Evolutionary conservation across 2,888 invertebrate species (phyloP), one percentile per base, ranked within the genome.

Genomic region (Drosophila nr. perissopoda): DNA sequence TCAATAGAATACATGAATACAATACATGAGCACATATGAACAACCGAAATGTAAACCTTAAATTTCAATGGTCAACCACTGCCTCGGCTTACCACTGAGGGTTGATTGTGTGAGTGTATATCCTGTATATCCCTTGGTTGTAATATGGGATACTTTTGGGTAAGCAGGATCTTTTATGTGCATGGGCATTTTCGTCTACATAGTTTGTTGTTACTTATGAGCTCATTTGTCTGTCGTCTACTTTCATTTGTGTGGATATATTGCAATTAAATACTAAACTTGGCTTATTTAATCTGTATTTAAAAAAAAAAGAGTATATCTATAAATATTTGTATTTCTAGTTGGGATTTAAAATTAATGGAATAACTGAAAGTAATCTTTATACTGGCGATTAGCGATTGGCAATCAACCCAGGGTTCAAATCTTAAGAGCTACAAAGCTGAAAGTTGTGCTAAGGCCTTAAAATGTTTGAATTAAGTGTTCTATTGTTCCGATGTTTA

Each of bases 21-120:
- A 56, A 56, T 56, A 18, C 38, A 46, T 4, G 38, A 38, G 25
- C 33, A 67, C 58, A 67, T 52, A 61, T 61, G 66, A 64, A 67
- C 63, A 80, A 63, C 62, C 54, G 25, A 58, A 57, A 65, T 52
- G 64, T 57, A 75, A 69, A 78, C 75, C 65, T 71, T 75, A 59
- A 71, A 75, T 82, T 83, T 79, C 75, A 60, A 81, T 84, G 89
- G 88, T 86, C 83, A 89, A 86, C 88, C 88, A 74, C 89, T 71
- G 81, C 71, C 52, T 79, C 69, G 87, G 90, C 76, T 89, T 83
- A 82, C 90, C 86, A 76, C 75, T 76, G 76, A 74, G 68, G 73
- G 70, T 52, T 67, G 76, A 70, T 81, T 78, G 68, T 81, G 69
- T 67, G 71, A 56, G 71, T 59, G 67, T 69, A 68, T 70, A 70